Conservation (phyloP, 2,888 invertebrate genomes). For the Drosophila mettleri region DNA sequence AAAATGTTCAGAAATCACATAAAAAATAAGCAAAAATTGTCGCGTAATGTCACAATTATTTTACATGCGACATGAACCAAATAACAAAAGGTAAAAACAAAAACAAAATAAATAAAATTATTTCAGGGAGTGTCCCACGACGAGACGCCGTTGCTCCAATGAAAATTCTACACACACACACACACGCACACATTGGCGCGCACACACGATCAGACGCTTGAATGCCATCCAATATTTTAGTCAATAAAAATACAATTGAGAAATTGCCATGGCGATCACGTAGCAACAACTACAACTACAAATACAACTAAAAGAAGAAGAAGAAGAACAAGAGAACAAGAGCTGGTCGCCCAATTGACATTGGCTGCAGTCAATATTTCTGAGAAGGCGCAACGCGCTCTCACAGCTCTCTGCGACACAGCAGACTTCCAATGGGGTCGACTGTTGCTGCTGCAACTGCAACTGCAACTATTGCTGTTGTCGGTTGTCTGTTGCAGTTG, state of each 20-base stretch:
- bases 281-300: conserved; percentile 47
- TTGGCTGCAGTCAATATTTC: conserved; percentile 60
- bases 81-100: conserved; percentile 46
- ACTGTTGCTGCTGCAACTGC: conserved; percentile 11
- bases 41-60: conserved; percentile 66
- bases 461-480: conserved; percentile 9
- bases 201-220: conserved; percentile 54
- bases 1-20: conserved; percentile 28
- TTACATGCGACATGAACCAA: conserved; percentile 72
- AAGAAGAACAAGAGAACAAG: conserved; percentile 28
- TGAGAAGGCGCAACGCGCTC: conserved; percentile 42
- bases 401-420: conserved; percentile 10
- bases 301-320: conserved; percentile 25
- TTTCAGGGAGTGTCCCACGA: conserved; percentile 58
- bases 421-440: conserved; percentile 37
- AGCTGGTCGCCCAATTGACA: conserved; percentile 60
- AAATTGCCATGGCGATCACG: conserved; percentile 81
- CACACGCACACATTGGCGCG: not conserved
- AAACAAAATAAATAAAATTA: conserved; percentile 5
- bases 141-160: conserved; percentile 51
- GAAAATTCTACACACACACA: conserved; percentile 64
- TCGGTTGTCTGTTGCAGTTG: conserved; percentile 6
- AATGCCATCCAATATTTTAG: conserved; percentile 69
- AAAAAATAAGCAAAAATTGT: conserved; percentile 50
- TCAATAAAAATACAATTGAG: conserved; percentile 78